Conservation (phyloP, 2,113 vertebrate species). For the Eupsittula cactorum region DNA sequence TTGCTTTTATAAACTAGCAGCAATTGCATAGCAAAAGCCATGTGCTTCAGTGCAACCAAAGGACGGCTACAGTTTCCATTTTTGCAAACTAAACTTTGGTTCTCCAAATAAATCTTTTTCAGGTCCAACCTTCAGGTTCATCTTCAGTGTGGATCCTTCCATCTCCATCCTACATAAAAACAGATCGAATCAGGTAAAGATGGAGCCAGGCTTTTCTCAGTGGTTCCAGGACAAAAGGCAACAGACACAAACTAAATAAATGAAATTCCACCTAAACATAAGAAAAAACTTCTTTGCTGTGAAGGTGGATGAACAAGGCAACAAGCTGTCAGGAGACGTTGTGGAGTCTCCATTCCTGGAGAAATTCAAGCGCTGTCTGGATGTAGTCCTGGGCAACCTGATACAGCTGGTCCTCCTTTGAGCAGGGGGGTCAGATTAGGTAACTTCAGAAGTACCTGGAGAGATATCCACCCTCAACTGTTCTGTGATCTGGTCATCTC, state of each 20-base stretch:
- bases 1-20: fast-evolving
- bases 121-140: background rate
- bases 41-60: background rate
- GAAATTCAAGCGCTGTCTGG: background rate
- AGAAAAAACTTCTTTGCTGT: background rate
- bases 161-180: background rate
- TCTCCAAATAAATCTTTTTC: background rate
- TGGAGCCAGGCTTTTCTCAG: background rate
- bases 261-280: background rate
- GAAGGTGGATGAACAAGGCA: background rate
- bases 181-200: background rate
- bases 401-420: background rate
- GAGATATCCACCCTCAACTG: background rate
- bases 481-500: background rate
- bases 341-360: background rate
- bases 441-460: background rate
- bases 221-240: background rate
- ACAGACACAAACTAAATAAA: background rate
- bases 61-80: background rate
- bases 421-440: background rate
- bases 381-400: background rate
- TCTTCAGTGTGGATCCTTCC: background rate
- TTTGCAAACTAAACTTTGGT: background rate
- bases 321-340: background rate
- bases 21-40: background rate